Evolutionary conservation across 2,113 vertebrate genomes (phyloP).

Genomic region (Clinocottus analis): DNA sequence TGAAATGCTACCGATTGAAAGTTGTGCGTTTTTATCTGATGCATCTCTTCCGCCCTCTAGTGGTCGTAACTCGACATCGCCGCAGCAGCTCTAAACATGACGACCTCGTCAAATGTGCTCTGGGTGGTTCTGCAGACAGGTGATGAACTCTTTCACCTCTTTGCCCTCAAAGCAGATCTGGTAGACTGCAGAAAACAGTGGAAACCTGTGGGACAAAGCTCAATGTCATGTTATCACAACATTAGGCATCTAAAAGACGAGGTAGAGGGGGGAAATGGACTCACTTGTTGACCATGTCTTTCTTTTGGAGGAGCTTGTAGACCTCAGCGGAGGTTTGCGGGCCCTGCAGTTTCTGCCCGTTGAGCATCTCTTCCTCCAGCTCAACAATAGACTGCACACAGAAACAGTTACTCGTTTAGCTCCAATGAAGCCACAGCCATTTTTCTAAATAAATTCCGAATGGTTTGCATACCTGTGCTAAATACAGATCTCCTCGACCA

Average conservation of each 20-base stretch:
- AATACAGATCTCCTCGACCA: too few species aligned
- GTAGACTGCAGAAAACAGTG: constrained; percentile 86
- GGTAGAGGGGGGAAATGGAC: constrained; percentile 23
- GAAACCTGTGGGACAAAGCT: constrained; percentile 80
- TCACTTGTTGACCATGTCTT: constrained; percentile 72
- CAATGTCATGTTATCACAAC: background rate
- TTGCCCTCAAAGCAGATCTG: constrained; percentile 89
- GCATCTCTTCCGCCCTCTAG: constrained; percentile 45
- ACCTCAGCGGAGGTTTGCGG: constrained; percentile 84
- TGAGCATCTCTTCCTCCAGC: constrained; percentile 90
- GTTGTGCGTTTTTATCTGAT: constrained; percentile 29
- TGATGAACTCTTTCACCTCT: constrained; percentile 85
- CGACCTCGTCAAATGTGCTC: constrained; percentile 80
- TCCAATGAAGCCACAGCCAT: too few species aligned
- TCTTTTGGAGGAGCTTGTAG: constrained; percentile 77
- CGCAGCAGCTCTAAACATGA: background rate
- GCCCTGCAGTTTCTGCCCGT: constrained; percentile 93
- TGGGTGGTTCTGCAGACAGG: constrained; percentile 89
- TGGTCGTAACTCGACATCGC: constrained; percentile 17
- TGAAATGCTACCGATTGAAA: constrained; percentile 8
- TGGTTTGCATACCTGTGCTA: too few species aligned
- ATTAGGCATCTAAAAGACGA: too few species aligned
- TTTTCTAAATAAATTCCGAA: too few species aligned
- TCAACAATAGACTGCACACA: constrained; percentile 84
- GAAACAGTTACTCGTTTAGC: background rate